A percentile compares a stretch with the other conserved stretches of the same genome.
Evolutionary conservation across 2,888 invertebrate genomes (phyloP).

Genomic region (Cephus pulcher): DNA sequence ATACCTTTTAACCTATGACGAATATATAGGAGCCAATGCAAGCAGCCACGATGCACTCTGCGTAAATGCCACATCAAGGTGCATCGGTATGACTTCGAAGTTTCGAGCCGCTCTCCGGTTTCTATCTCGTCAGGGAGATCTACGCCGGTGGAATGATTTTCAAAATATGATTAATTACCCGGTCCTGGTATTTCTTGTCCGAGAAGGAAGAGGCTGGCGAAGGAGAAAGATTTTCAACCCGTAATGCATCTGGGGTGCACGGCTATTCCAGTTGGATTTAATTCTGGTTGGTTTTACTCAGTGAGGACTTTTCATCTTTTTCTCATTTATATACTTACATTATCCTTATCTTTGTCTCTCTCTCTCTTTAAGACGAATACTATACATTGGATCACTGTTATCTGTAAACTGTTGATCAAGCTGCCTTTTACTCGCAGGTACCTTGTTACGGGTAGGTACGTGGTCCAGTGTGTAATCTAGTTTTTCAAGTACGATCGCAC

Average conservation of each 20-base stretch:
- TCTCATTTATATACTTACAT: not conserved
- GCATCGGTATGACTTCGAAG: conserved; percentile 57
- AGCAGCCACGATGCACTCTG: not conserved
- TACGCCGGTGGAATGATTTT: conserved; percentile 64
- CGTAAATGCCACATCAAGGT: conserved; percentile 36
- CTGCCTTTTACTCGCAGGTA: not conserved
- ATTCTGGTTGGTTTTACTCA: not conserved
- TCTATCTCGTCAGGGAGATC: conserved; percentile 62
- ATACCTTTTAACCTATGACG: not conserved
- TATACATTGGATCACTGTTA: not conserved
- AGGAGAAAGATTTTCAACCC: not conserved
- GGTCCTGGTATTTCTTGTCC: conserved; percentile 21
- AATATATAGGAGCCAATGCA: not conserved
- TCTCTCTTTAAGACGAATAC: not conserved
- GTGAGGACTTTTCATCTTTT: not conserved
- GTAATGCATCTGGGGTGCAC: not conserved
- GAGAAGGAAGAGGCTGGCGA: conserved; percentile 13
- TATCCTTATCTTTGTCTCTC: not conserved
- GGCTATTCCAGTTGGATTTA: not conserved
- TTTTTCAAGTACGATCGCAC: no score
- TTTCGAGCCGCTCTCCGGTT: conserved; percentile 48
- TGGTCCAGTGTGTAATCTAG: not conserved
- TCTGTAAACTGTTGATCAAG: not conserved
- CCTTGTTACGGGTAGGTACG: not conserved
- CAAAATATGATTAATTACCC: conserved; percentile 56